These are phyloP conservation scores for Meda fulgida DNA, from an alignment of 2,797 vertebrate species.

Conservation along the genomic window DNA sequence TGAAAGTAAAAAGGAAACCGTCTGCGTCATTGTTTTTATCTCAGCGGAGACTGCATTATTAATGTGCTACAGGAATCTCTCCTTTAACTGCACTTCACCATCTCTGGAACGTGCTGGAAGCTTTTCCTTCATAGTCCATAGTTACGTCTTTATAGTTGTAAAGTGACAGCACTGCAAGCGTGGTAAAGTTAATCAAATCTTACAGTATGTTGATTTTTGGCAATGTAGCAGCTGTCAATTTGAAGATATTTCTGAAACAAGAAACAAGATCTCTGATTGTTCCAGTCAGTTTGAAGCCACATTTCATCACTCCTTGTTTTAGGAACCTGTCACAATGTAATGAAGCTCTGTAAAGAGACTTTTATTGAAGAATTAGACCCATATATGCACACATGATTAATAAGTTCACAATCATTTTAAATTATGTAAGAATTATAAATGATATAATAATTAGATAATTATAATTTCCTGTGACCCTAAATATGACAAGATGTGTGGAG, in stretches of 20 bases:
- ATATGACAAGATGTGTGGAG: too few species aligned
- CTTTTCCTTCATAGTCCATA: background rate
- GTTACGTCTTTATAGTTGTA: background rate
- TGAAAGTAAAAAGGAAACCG: constrained; percentile 25
- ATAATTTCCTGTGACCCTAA: background rate
- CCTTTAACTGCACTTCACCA: background rate
- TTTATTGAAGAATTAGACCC: background rate
- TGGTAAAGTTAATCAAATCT: background rate
- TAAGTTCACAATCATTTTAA: background rate
- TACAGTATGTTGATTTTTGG: background rate
- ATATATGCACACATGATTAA: background rate
- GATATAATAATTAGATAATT: background rate
- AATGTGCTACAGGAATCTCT: constrained; percentile 9
- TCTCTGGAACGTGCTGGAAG: background rate
- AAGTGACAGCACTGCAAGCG: background rate
- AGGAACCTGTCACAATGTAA: background rate
- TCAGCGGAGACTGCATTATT: background rate
- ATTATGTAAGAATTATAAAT: background rate
- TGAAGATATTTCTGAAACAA: background rate
- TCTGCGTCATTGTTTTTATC: background rate
- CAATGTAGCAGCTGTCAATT: background rate
- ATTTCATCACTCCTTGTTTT: background rate
- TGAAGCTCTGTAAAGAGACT: background rate
- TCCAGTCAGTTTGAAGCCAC: background rate
- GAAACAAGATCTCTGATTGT: background rate